Conservation (phyloP, 1,140 invertebrate species). For the Antheraea pernyi region DNA sequence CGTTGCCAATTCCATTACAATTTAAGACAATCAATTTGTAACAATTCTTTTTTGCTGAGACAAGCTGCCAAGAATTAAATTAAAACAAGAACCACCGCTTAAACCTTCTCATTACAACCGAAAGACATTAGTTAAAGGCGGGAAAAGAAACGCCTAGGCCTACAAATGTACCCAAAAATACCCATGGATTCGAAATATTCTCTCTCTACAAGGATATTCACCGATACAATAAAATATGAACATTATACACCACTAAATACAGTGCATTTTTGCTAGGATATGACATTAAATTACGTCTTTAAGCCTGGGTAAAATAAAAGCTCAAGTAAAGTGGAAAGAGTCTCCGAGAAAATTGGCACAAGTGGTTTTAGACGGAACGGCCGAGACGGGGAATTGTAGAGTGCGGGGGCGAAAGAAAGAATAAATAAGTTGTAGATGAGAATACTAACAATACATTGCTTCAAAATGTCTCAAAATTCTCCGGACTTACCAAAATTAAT, state of each 20-base stretch:
- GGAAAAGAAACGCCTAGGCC: slow-evolving; percentile 60
- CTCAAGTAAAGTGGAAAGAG: slow-evolving; percentile 74
- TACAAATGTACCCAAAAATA: slow-evolving; percentile 58
- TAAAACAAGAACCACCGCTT: slow-evolving; percentile 48
- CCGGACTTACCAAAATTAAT: too few species aligned
- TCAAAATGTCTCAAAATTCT: not conserved
- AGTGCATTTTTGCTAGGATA: not conserved
- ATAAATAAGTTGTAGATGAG: slow-evolving; percentile 22
- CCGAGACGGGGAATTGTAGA: slow-evolving; percentile 34
- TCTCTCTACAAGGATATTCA: not conserved
- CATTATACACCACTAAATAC: slow-evolving; percentile 23
- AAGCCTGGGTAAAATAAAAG: slow-evolving; percentile 39
- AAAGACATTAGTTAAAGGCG: slow-evolving; percentile 57
- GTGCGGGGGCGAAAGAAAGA: slow-evolving; percentile 34
- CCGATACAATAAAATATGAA: not conserved
- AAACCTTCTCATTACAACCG: slow-evolving; percentile 57
- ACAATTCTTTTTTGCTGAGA: slow-evolving; percentile 9
- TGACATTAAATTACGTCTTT: slow-evolving; percentile 38
- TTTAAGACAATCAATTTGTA: slow-evolving; percentile 8
- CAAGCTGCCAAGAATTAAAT: slow-evolving; percentile 47
- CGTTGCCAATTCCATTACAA: not conserved
- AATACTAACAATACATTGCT: not conserved
- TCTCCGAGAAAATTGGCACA: slow-evolving; percentile 77
- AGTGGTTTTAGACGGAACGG: slow-evolving; percentile 72
- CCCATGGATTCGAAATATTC: slow-evolving; percentile 14